Base-by-base conservation (phyloP, 2,888 invertebrate species). In the Cephus rjabovi region DNA sequence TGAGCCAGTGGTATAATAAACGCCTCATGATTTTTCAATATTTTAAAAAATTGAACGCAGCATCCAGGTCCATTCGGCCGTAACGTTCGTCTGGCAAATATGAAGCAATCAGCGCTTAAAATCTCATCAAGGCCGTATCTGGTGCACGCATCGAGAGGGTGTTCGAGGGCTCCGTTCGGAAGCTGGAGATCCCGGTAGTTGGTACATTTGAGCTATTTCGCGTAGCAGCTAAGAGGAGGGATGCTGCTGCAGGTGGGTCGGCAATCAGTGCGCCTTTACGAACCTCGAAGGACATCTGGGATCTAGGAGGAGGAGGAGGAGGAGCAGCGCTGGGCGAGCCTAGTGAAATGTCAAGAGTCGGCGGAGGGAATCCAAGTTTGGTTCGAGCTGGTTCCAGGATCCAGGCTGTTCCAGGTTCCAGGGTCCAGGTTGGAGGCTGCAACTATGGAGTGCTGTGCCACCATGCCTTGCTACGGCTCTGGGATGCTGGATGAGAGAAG, bases 401-500 rank as follows among this genome's bases (percentile, higher is more conserved):
- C 74, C 15, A 33, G 30, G 33, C 74, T 12, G 74, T 34, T 87
- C 85, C 83, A 87, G 37, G 37, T 37, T 37, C 4, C 37, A 37
- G 37, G 37, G 1, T 40, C 40, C 40, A 40, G 40, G 12, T 40
- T 40, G 40, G 40, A 40, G 40, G 87, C 87, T 87, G 87, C 87
- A 86, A 86, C 88, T 88, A 86, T 87, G 30, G 70, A 23, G 70
- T 31, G 70, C 70, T 30, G 12, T 33, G n/a, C 31, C 12, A 23
- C 70, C 31, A 30, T 33, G 11, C 70, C 33, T 33, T 33, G 70
- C 86, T 85, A 84, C 85, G 83, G 85, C 87, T 86, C 86, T 87
- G 88, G 87, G 88, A 88, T 85, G 86, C 86, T 85, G 87, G 89
- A 88, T 87, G 87, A 86, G 89, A 87, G 87, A 88, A 89, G 87